Percentiles rank a stretch among this genome's conserved stretches.
phyloP scores from a whole-genome alignment of 1,140 invertebrate genomes.

The Dendroctonus valens region DNA sequence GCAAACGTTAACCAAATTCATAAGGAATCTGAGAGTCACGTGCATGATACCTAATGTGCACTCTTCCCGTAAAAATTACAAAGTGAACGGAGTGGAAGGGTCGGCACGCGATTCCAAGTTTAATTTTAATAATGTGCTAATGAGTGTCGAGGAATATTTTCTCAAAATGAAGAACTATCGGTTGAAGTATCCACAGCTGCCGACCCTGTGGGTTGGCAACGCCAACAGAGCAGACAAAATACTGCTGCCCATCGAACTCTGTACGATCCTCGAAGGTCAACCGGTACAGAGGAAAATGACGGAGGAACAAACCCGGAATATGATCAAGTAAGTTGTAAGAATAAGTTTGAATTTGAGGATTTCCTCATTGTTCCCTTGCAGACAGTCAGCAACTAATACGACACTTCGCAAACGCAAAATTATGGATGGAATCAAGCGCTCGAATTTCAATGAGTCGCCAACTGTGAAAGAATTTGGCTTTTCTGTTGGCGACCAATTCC shows the following conservation, averaged over 20 bases:
- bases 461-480: slow-evolving; percentile 61
- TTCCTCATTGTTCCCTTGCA: slow-evolving; percentile 4
- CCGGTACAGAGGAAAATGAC: slow-evolving; percentile 54
- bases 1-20: slow-evolving; percentile 34
- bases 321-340: slow-evolving; percentile 56
- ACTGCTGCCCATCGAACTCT: slow-evolving; percentile 62
- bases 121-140: slow-evolving; percentile 41
- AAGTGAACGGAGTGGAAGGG: slow-evolving; percentile 54
- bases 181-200: slow-evolving; percentile 58
- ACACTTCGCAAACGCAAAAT: slow-evolving; percentile 63
- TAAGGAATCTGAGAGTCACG: slow-evolving; percentile 42
- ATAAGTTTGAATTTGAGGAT: not conserved
- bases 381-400: slow-evolving; percentile 61
- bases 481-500: slow-evolving; percentile 55
- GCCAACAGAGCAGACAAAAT: slow-evolving; percentile 51
- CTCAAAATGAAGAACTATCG: slow-evolving; percentile 47
- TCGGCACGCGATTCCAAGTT: slow-evolving; percentile 50
- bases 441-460: slow-evolving; percentile 53
- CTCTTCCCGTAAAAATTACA: slow-evolving; percentile 51
- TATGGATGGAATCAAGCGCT: slow-evolving; percentile 54
- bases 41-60: slow-evolving; percentile 54
- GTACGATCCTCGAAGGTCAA: slow-evolving; percentile 62
- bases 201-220: slow-evolving; percentile 62
- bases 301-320: slow-evolving; percentile 60
- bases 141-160: slow-evolving; percentile 58